phyloP scores from a whole-genome alignment of 1,140 invertebrate genomes.

The Babylonia areolata region DNA sequence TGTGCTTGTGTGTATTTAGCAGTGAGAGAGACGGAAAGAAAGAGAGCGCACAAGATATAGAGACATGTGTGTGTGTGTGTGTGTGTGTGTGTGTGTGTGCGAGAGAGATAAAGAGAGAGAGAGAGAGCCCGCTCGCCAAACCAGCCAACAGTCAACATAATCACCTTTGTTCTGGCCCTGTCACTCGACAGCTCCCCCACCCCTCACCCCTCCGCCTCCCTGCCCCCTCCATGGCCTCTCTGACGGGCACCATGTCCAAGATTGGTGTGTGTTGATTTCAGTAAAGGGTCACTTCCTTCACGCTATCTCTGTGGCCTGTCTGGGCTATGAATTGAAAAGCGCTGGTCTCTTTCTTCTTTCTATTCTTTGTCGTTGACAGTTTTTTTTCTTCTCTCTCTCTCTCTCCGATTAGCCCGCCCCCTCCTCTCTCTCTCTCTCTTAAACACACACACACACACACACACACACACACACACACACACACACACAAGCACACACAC shows the following conservation, averaged over 20 bases:
- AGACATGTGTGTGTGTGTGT: no score
- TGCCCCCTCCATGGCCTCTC: background rate
- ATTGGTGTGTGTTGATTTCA: no score
- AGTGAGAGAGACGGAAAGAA: background rate
- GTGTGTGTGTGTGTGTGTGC: background rate
- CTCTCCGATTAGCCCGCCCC: no score
- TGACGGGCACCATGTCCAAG: no score
- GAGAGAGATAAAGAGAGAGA: constrained; percentile 18
- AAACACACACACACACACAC: background rate
- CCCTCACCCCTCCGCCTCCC: background rate
- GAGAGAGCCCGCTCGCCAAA: background rate
- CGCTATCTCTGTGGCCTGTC: no score
- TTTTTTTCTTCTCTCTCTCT: background rate
- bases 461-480: background rate
- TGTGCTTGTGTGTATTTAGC: background rate
- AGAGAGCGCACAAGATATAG: no score
- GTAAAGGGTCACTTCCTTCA: no score
- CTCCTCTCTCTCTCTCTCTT: no score
- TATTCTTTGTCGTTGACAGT: no score
- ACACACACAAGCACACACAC: background rate
- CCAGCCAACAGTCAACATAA: no score
- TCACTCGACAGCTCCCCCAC: background rate
- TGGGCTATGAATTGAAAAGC: no score
- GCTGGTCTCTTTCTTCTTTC: background rate
- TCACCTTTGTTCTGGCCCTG: no score